Conservation (phyloP, 2,797 vertebrate species). For the Echiichthys vipera region DNA sequence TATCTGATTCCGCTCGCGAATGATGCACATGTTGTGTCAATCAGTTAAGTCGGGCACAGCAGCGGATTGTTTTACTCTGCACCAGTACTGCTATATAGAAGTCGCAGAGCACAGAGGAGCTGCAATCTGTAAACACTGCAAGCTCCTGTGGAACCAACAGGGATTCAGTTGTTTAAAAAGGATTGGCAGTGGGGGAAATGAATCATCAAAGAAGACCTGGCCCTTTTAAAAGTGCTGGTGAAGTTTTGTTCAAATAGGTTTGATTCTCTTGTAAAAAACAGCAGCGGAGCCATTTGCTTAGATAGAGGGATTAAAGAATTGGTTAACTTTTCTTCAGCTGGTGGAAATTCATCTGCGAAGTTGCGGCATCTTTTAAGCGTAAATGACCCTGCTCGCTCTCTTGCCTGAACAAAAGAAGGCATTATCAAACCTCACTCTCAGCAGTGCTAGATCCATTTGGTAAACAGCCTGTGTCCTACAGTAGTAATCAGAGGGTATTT, state of each 20-base stretch:
- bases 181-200: slow-evolving; percentile 44
- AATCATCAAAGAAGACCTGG: slow-evolving; percentile 55
- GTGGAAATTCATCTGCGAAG: slow-evolving; percentile 61
- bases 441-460: slow-evolving; percentile 81
- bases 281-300: slow-evolving; percentile 31
- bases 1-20: slow-evolving; percentile 73
- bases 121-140: slow-evolving; percentile 66
- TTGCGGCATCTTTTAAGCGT: slow-evolving; percentile 70
- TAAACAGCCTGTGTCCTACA: slow-evolving; percentile 85
- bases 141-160: slow-evolving; percentile 34
- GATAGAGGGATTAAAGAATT: slow-evolving; percentile 50
- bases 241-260: slow-evolving; percentile 46
- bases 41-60: slow-evolving; percentile 67
- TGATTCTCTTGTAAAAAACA: slow-evolving; percentile 37
- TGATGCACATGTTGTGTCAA: slow-evolving; percentile 62
- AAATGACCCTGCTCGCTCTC: slow-evolving; percentile 67
- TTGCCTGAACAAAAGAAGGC: slow-evolving; percentile 76
- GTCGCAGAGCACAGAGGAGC: slow-evolving; percentile 55
- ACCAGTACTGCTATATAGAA: slow-evolving; percentile 56
- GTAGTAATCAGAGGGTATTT: slow-evolving; percentile 86
- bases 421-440: slow-evolving; percentile 80
- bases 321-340: slow-evolving; percentile 38
- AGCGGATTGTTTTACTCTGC: slow-evolving; percentile 62
- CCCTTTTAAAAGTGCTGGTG: slow-evolving; percentile 31
- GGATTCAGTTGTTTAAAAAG: slow-evolving; percentile 61